Evolutionary conservation across 2,113 vertebrate species (phyloP), one percentile per base, ranked within the genome.

Genomic region (Eptatretus burgeri): DNA sequence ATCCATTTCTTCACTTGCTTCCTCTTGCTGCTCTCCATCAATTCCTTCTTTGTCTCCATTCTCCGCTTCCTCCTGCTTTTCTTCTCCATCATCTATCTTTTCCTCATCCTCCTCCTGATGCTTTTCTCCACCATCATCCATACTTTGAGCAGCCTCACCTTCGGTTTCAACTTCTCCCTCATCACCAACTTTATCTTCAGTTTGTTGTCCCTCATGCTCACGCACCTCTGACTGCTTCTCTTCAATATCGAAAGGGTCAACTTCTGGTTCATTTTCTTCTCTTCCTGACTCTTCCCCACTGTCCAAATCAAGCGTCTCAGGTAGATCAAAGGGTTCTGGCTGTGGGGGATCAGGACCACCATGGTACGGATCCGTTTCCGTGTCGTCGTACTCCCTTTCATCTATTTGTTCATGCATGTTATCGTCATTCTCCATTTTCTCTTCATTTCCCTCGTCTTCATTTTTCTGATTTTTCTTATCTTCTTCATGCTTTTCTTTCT

Each of bases 321-420:
- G 84, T 65, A 98, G 81, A 20, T 94, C 80, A 71, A 94, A 76
- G 66, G 81, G 74, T 66, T 98, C 87, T 1, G 81, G 64, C 67
- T 93, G 84, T 2, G 76, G 74, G 53, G 76, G 76, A 60, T 78
- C 73, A 68, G 91, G 80, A 65, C 79, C 78, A 65, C 83, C 81
- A 5, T 93, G 83, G 64, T 88, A 91, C 10, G 89, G 86, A 67
- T 96, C 91, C 62, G 82, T 75, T 70, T 91, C 89, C 1, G 85
- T 83, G 65, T 96, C 85, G 71, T 98, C 83, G 70, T 87, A 96
- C 63, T 93, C 86, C 19, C 83, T 77, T 84, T 94, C 79, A 71
- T 98, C 91, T 60, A 76, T 73, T 71, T 93, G 88, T 67, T 96
- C 88, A 56, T 93, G 27, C 27, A 41, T 7, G 27, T 41, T 41